Evolutionary conservation across 2,113 vertebrate species (phyloP), one percentile per base, ranked within the genome.

Genomic region (Rhinogobius similis): DNA sequence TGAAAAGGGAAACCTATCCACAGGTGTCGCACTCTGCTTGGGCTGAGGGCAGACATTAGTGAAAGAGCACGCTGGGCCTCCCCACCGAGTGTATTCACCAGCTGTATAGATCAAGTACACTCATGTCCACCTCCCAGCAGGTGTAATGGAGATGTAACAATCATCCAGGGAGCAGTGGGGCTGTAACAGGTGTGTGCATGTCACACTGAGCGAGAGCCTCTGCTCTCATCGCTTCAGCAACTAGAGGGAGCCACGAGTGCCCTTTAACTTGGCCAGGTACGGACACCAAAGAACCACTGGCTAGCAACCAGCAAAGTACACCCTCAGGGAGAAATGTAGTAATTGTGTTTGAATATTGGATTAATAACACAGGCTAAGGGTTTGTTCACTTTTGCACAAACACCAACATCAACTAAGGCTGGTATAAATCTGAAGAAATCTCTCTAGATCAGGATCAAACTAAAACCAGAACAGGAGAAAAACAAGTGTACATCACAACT

Each of bases 91-190:
- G 26, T 84, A 77, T 87, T 86, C 72, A 82, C 79, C 72, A 79
- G 67, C 76, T 75, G 61, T 50, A 78, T 78, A 77, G 76, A 82
- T 80, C 65, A 78, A 65, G 72, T 76, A 71, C 78, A 73, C 76
- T 75, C 73, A 62, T 81, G 81, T 86, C 83, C 70, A 21, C 52
- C 77, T 68, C 83, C 74, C 82, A 84, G 83, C 71, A 11, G 83
- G 65, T 65, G 76, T 82, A 75, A 78, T 78, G 65, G 78, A 78
- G 77, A 83, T 65, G 78, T 73, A 70, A 76, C 63, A 82, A 81
- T 85, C 78, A 84, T 83, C 77, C 70, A 62, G 56, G 41, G 41
- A 78, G 83, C 73, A 73, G 66, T 78, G 41, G 36, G 76, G 83
- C 73, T 75, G 68, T 79, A 84, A 73, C 62, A 73, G 75, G 70